phyloP scores from a whole-genome alignment of 2,113 vertebrate species.

The Datnioides undecimradiatus region DNA sequence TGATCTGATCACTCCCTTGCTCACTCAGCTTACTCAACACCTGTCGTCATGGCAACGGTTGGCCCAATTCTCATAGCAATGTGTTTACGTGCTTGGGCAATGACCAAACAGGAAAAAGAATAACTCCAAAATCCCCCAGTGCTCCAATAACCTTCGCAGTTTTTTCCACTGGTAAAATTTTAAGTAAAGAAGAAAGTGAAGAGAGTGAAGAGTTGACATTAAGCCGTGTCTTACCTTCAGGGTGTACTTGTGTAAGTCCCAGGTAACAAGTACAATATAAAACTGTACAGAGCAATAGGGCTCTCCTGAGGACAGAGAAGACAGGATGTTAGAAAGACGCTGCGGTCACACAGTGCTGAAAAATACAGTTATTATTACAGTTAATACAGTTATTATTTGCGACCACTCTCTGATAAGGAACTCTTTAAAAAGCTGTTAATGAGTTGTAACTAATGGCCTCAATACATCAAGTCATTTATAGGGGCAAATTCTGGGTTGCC shows the following conservation, averaged over 20 bases:
- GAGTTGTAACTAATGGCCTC: not conserved
- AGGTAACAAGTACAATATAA: constrained; percentile 92
- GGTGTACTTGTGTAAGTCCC: constrained; percentile 91
- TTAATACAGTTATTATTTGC: not conserved
- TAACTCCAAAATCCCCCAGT: constrained; percentile 28
- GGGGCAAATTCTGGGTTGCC: not conserved
- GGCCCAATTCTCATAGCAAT: constrained; percentile 47
- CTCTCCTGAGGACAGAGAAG: constrained; percentile 87
- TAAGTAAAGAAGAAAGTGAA: not conserved
- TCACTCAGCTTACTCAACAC: constrained; percentile 54
- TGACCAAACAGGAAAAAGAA: constrained; percentile 49
- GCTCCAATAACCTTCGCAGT: constrained; percentile 17
- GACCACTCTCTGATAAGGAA: constrained; percentile 10
- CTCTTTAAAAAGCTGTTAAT: not conserved
- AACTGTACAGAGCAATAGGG: constrained; percentile 92
- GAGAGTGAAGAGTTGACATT: not conserved
- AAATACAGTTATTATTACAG: not conserved
- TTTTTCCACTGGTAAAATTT: not conserved
- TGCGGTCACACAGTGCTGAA: not conserved
- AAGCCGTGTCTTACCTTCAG: constrained; percentile 90
- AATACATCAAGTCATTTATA: not conserved
- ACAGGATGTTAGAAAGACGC: constrained; percentile 42
- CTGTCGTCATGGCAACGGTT: constrained; percentile 44
- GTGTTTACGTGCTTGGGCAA: constrained; percentile 57
- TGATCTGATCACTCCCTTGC: constrained; percentile 41